Conservation (phyloP, 2,797 vertebrate species). For the Streptopelia turtur region DNA sequence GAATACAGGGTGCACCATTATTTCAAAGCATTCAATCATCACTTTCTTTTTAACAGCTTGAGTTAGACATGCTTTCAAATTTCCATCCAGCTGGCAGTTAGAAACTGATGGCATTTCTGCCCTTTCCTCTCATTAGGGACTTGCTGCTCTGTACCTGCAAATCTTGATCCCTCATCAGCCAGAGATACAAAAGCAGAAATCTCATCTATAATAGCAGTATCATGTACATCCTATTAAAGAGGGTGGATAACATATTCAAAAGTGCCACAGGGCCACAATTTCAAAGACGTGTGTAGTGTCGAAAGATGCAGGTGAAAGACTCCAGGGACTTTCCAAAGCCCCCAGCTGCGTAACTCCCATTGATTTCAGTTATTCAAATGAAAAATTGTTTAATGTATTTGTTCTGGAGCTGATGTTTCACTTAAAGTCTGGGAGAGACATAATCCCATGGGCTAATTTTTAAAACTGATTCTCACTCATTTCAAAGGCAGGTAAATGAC, state of each 20-base stretch:
- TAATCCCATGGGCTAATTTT: constrained; percentile 20
- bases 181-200: constrained; percentile 14
- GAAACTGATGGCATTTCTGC: constrained; percentile 54
- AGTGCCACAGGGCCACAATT: constrained; percentile 28
- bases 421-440: not conserved
- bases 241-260: constrained; percentile 26
- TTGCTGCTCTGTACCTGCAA: constrained; percentile 49
- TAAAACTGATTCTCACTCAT: not conserved
- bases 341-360: constrained; percentile 10
- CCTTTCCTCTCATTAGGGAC: constrained; percentile 65
- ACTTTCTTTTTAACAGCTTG: constrained; percentile 56
- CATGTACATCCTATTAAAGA: constrained; percentile 57
- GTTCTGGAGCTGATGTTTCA: constrained; percentile 20
- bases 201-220: constrained; percentile 33
- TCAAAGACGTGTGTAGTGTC: constrained; percentile 34
- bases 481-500: constrained; percentile 12
- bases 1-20: constrained; percentile 19
- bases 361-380: constrained; percentile 33
- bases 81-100: constrained; percentile 48
- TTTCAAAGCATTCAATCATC: constrained; percentile 46
- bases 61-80: constrained; percentile 51
- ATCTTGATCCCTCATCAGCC: constrained; percentile 49
- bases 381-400: constrained; percentile 42
- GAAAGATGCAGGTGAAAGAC: constrained; percentile 53
- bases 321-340: constrained; percentile 46